Base-by-base conservation (phyloP, 2,888 invertebrate species). In the Hesperia comma region DNA sequence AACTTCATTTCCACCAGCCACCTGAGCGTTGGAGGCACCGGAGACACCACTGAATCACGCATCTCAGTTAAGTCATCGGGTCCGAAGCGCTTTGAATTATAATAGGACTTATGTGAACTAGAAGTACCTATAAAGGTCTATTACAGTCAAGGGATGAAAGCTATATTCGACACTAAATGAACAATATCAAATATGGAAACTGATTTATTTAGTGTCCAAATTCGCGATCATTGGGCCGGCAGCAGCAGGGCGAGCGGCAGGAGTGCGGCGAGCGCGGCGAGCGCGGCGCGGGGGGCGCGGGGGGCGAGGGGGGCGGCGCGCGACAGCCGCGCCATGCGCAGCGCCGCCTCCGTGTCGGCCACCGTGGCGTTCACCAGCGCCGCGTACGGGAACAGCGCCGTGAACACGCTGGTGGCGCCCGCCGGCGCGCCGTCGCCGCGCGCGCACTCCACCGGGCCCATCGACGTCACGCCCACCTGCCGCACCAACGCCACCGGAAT, bases 381-480 rank as follows among this genome's bases (percentile, higher is more conserved):
- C 12, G 77, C 80, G 80, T 90, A 90, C 51, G 73, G 77, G 69
- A 75, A 75, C 68, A 90, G 79, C 71, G 80, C 67, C 37, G 91
- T 90, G 80, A 91, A 84, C 72, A 91, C 91, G 80, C 88, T 88
- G 67, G 83, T 79, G 69, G 82, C 82, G 68, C 73, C 75, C 8
- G 72, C 64, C 32, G 75, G 75, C 43, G 43, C 40, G 15, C 26
- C 62, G 49, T 63, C 69, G 55, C 64, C 58, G 10, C 53, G 68
- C 41, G 77, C 78, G 78, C 88, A 88, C 73, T 83, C 81, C 67
- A 80, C 64, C 12, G 88, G 88, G 1, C 89, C 89, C 88, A 88
- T 83, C 53, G 88, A 88, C 55, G 88, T 87, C 51, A 88, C 82
- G 56, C 80, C 88, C 71, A 87, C 77, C 82, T 84, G 67, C 26